Base-by-base conservation (phyloP, 2,888 invertebrate species). In the Merodon equestris region DNA sequence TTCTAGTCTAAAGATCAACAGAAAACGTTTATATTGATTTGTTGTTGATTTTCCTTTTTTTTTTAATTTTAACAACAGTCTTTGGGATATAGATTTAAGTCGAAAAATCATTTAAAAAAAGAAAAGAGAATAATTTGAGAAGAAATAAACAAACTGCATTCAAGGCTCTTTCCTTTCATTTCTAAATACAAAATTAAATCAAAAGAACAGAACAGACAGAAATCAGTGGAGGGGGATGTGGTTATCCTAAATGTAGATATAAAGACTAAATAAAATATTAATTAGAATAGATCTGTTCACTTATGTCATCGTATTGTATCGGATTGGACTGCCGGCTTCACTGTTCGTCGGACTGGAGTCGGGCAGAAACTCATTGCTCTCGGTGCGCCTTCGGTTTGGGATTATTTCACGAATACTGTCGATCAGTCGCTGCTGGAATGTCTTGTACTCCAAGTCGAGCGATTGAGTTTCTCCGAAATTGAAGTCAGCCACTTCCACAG, bases 401-500 rank as follows among this genome's bases (percentile, higher is more conserved):
- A 93, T 90, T 19, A 92, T 91, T 84, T 92, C 92, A 74, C 91
- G 89, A 85, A 96, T 91, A 47, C 96, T 95, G 83, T 96, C 96
- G 42, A 93, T 90, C 0, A 97, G 91, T 47, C 96, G 91, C 85
- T 96, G 96, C 57, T 91, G 91, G 86, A 97, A 96, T 14, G 96
- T 95, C 89, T 95, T 96, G 87, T 96, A 96, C 85, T 96, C 96
- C 89, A 95, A 91, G 83, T 96, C 95, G 13, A 93, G 92, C 83
- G 92, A 93, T 85, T 92, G 92, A 0, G 89, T 88, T 84, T 94
- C 94, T 0, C 96, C 95, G 86, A 97, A 97, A 87, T 97, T 95
- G 85, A 97, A 97, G 88, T 97, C 95, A 0, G 97, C 96, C 12
- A 96, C 96, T 90, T 97, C 97, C 50, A 97, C 92, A 1, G 92